These are phyloP conservation scores for Anthoscopus minutus DNA, from an alignment of 2,113 vertebrate genomes.

Conservation along the genomic window DNA sequence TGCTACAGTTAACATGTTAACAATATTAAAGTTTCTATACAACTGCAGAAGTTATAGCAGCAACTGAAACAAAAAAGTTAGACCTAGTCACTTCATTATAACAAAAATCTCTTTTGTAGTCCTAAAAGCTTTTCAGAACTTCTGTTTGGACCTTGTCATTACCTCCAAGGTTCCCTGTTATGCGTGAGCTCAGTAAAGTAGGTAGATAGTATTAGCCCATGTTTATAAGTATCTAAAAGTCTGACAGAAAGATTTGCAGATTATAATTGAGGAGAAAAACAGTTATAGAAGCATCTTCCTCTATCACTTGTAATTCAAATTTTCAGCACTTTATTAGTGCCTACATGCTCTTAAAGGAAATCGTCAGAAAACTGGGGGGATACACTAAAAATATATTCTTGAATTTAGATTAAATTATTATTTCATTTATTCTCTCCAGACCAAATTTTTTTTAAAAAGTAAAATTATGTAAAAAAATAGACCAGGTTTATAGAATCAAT, in stretches of 20 bases:
- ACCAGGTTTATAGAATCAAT: background rate
- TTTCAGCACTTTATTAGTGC: background rate
- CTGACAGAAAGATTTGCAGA: background rate
- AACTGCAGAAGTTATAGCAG: background rate
- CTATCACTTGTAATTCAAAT: background rate
- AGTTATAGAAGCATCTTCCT: background rate
- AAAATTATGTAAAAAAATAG: background rate
- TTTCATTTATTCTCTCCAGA: background rate
- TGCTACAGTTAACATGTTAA: background rate
- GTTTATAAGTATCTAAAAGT: background rate
- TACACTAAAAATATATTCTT: too few relatives aligned
- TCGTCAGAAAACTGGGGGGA: too few relatives aligned
- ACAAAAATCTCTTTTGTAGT: background rate
- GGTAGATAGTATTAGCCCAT: background rate
- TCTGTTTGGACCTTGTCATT: background rate
- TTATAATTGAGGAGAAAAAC: background rate
- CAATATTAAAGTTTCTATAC: background rate
- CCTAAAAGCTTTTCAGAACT: background rate
- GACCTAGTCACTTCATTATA: background rate
- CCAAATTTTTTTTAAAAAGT: too few relatives aligned
- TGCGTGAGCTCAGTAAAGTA: background rate
- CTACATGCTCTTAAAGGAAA: background rate
- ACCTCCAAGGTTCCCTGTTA: background rate
- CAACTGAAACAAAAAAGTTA: background rate
- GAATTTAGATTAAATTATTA: background rate